Evolutionary conservation across 2,888 invertebrate species (phyloP), one percentile per base, ranked within the genome.

Genomic region (Sussaba pulchella): DNA sequence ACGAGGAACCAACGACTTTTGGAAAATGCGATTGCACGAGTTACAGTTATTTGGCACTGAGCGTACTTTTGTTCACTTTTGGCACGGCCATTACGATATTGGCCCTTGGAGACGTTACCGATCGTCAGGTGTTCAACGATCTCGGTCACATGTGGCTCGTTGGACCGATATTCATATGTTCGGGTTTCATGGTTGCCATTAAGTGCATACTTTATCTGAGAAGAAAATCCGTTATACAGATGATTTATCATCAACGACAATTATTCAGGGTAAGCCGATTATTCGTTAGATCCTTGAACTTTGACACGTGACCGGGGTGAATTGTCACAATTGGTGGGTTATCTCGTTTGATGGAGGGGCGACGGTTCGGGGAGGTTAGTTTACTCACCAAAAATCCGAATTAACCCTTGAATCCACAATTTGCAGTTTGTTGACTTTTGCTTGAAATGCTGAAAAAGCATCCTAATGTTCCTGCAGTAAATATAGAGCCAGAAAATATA

Each of bases 141-240:
- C 92, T 95, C 85, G 95, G 95, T 81, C 95, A 95, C 93, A 94
- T 95, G 95, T 95, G 95, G 95, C 93, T 95, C 14, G 94, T 95
- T 78, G 95, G 95, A 78, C 95, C 95, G 69, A 94, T 95, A 88
- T 95, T 95, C 89, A 94, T 95, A 89, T 94, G 95, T 92, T 95
- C 95, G 82, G 95, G 95, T 84, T 93, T 95, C 92, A 95, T 95
- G 95, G 94, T 95, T 71, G 95, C 95, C 54, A 94, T 95, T n/a
- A 95, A 95, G 88, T 95, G 95, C 87, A 94, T 95, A 93, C 90
- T 95, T 63, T 95, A 95, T 90, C 92, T 95, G 83, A 93, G 95
- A 85, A 93, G 94, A 89, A 95, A 95, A 89, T 95, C 95, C 87
- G 94, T 95, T 47, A 94, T 95, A 84, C 94, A 95, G 90, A 94